Evolutionary conservation across 2,113 vertebrate genomes (phyloP), one percentile per base, ranked within the genome.

Genomic region (Xenus cinereus): DNA sequence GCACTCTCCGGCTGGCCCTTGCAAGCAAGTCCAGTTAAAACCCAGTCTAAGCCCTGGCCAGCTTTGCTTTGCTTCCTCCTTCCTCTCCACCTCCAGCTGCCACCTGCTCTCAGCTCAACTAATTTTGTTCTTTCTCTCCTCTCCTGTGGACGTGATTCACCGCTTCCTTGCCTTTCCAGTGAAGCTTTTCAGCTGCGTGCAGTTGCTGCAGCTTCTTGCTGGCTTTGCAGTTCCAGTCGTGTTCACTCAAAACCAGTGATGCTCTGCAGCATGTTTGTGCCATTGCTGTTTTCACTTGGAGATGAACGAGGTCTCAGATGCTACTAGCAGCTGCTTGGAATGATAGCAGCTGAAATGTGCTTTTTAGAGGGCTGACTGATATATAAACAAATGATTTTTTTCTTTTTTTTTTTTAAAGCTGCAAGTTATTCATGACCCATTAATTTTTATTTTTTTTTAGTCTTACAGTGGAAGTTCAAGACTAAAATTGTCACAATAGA

Each of bases 281-380:
- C 87, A 67, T 26, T 45, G 63, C 88, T 95, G 45, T 87, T 82
- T 94, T 92, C 57, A 23, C 83, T 81, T 64, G 82, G 74, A 90
- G 88, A 90, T 92, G 91, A 93, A 46, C 3, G 19, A 87, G 86
- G 72, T 88, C 80, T 97, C 77, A 3, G 83, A 89, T 95, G 91
- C 88, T 90, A 14, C 95, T 84, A 95, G 90, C 78, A 93, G 91
- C 88, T 80, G 86, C 89, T 89, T 76, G 78, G 72, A 59, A 91
- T 86, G 84, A 89, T 77, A 87, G 77, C 77, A 90, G 74, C 85
- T 45, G 71, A 91, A 91, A 81, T 67, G 41, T 90, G 85, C 69
- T 79, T 89, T 79, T 82, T 59, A 84, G 85, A 85, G 86, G n/a
- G 33, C 66, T 73, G 71, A 39, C 75, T 83, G 90, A 72, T 95